Evolutionary conservation across 2,888 invertebrate genomes (phyloP), one percentile per base, ranked within the genome.

Genomic region (Biston stratarius): DNA sequence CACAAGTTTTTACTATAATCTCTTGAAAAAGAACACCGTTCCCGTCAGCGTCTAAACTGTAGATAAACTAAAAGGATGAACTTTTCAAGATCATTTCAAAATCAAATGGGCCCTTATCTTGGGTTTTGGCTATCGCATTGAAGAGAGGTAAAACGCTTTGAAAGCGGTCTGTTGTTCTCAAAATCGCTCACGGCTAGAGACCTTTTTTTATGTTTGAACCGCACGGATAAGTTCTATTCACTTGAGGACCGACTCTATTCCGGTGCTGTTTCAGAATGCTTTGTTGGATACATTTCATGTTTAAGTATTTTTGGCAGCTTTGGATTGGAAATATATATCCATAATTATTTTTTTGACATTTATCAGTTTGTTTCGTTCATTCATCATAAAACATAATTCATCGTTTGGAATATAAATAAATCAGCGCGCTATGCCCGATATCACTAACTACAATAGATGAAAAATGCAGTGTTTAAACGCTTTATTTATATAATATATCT

Each of bases 181-280:
- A 82, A 82, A 87, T 80, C 80, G 84, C 86, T 85, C 77, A 77
- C 78, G 85, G 84, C 81, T 77, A 73, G 72, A 76, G 75, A 79
- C 79, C 82, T 79, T 82, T 82, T 42, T 83, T 82, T 74, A 71
- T 75, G 57, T 69, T 69, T 64, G 71, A 78, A 82, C 79, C 80
- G 70, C 75, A 71, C 72, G 73, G 65, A 73, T 76, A 79, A 79
- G 78, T 82, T 81, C 77, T 74, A 77, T 78, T 78, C 78, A 72
- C 68, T 69, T 49, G 51, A 53, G 40, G 45, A 47, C n/a, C 65
- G 58, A 24, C 51, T 68, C 59, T 61, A 64, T 72, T 70, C 52
- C 61, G 65, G 59, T 67, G 61, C 49, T 51, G 36, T 64, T 60
- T 33, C 44, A 55, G 45, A 45, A 55, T 56, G 55, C 60, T 60